A percentile compares a stretch with the other conserved stretches of the same genome.
These are phyloP conservation scores for Bursaphelenchus mucronatus DNA, from an alignment of 1,140 invertebrate genomes.

Conservation along the genomic window DNA sequence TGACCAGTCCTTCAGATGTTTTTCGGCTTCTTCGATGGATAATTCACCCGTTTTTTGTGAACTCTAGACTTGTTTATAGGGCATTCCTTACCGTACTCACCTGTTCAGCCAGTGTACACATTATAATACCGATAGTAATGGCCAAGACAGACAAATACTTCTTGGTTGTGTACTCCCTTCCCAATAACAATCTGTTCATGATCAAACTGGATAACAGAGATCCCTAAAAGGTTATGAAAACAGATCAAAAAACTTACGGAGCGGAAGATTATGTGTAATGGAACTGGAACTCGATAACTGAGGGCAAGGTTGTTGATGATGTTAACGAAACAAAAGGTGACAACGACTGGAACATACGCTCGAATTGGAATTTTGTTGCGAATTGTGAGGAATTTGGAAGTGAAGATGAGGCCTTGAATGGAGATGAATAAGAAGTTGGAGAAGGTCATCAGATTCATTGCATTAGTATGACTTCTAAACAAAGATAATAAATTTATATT, in stretches of 20 bases:
- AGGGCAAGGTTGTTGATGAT: slow-evolving; percentile 94
- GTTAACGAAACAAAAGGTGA: slow-evolving; percentile 84
- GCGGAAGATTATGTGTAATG: slow-evolving; percentile 96
- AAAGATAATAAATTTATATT: slow-evolving; percentile 19
- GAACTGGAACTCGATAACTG: slow-evolving; percentile 93
- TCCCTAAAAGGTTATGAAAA: slow-evolving; percentile 68
- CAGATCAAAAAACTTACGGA: slow-evolving; percentile 69
- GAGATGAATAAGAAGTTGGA: slow-evolving; percentile 85
- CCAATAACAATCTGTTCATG: slow-evolving; percentile 83
- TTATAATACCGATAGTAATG: slow-evolving; percentile 82
- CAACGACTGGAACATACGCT: slow-evolving; percentile 77
- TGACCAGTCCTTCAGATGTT: slow-evolving; percentile 57
- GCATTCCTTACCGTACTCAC: slow-evolving; percentile 4
- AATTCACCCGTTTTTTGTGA: slow-evolving; percentile 23
- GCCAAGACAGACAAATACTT: slow-evolving; percentile 88
- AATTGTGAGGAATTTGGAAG: slow-evolving; percentile 77
- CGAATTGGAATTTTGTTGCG: slow-evolving; percentile 66
- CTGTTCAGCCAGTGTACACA: slow-evolving; percentile 74
- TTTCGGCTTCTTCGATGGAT: slow-evolving; percentile 51
- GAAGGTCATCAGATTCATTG: slow-evolving; percentile 88
- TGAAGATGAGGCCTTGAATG: slow-evolving; percentile 82
- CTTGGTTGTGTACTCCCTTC: slow-evolving; percentile 73
- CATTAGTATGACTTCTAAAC: slow-evolving; percentile 77
- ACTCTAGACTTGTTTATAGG: neutral
- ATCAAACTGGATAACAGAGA: slow-evolving; percentile 93